phyloP scores from a whole-genome alignment of 2,888 invertebrate genomes.

The Matsumyia berberina region DNA sequence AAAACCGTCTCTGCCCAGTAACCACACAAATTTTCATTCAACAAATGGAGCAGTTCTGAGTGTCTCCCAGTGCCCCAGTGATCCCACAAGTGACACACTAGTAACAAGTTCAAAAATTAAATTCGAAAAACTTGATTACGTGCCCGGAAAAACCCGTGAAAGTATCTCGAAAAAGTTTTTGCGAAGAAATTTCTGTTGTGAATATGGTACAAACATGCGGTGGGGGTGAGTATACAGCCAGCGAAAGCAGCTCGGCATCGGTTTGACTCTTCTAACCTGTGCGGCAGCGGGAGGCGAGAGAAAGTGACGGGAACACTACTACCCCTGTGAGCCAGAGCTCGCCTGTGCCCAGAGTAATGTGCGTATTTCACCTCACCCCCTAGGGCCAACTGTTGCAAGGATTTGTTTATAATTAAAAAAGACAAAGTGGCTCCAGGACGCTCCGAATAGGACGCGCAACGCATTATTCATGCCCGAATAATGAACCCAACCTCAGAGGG shows the following conservation, averaged over 20 bases:
- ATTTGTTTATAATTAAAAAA: conserved; percentile 63
- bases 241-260: conserved; percentile 14
- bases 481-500: background rate
- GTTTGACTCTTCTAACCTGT: conserved; percentile 58
- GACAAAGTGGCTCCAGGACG: conserved; percentile 30
- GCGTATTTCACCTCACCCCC: conserved; percentile 18
- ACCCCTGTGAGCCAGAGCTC: conserved; percentile 12
- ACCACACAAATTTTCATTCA: conserved; percentile 8
- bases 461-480: background rate
- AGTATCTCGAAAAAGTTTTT: background rate
- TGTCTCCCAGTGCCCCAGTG: background rate
- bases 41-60: conserved; percentile 32
- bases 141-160: background rate
- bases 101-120: conserved; percentile 5
- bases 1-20: conserved; percentile 17
- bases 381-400: conserved; percentile 67
- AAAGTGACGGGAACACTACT: conserved; percentile 41
- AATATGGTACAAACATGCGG: conserved; percentile 82
- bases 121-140: conserved; percentile 1
- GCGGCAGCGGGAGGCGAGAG: conserved; percentile 17
- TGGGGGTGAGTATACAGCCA: conserved; percentile 77
- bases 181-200: conserved; percentile 70
- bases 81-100: conserved; percentile 1
- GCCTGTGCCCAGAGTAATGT: background rate
- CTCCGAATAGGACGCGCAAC: background rate